Base-by-base conservation (phyloP, 2,797 vertebrate species). In the Cephalopachus bancanus region DNA sequence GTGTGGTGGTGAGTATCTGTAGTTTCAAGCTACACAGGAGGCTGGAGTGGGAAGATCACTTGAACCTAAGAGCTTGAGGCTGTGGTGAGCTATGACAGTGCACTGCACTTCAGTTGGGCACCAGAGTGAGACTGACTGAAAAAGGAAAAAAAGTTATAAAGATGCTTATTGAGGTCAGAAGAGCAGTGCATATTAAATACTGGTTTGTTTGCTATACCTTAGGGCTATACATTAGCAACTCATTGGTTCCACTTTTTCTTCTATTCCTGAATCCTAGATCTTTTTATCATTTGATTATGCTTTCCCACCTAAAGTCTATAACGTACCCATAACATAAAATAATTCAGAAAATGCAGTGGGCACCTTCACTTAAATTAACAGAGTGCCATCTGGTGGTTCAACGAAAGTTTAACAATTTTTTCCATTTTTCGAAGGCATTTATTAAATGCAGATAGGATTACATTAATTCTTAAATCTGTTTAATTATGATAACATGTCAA, bases 291-390 rank as follows among this genome's bases (percentile, higher is more conserved):
- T 49, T 91, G 37, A 83, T 24, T 65, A 89, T 16, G 84, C 28
- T 60, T 9, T 37, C 65, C 28, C 55, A 62, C 11, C 75, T 83
- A 69, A 89, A 76, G 81, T 83, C 67, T 81, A 71, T 81, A 71
- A 69, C 33, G 67, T 76, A 95, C 26, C 26, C 4, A 20, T 8
- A 92, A 87, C 8, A 91, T n/a, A 95, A 96, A 75, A 64, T 83
- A 83, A 92, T 79, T 91, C 24, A 81, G 83, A 81, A 62, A 87
- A 84, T 9, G 2, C 51, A 9, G 10, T n/a, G 16, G 12, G 17
- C 22, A 33, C 24, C 14, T 62, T 71, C 90, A 96, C n/a, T 26
- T 80, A 28, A 44, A 84, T 93, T 91, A 76, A 83, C 9, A 62
- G 3, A 15, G 72, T 16, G 7, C 91, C 83, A 93, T 59, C 83